Percentiles rank a stretch among this genome's conserved stretches.
phyloP scores from a whole-genome alignment of 1,140 invertebrate genomes.

The Radopholus similis region DNA sequence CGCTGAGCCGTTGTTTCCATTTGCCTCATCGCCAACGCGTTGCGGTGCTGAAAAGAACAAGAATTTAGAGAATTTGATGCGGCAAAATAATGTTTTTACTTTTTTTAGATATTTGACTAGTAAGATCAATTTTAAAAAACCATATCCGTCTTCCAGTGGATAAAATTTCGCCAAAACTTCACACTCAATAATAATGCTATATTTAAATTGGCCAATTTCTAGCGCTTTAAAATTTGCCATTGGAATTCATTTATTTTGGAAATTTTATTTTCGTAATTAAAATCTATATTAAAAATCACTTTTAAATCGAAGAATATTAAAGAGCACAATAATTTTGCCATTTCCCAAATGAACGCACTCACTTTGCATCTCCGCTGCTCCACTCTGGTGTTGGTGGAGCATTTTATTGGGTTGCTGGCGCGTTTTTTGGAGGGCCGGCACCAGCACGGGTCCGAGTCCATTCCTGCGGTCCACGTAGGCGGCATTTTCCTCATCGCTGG shows the following conservation, averaged over 20 bases:
- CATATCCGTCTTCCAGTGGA: too few relatives aligned
- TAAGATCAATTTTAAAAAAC: too few relatives aligned
- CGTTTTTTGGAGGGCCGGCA: slow-evolving; percentile 39
- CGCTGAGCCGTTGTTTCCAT: not conserved
- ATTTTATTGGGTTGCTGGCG: too few relatives aligned
- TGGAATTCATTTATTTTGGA: not conserved
- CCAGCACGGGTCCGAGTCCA: slow-evolving; percentile 39
- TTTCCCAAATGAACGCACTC: too few relatives aligned
- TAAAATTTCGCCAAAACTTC: too few relatives aligned
- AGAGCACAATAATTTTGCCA: too few relatives aligned
- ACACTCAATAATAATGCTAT: too few relatives aligned
- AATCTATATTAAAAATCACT: too few relatives aligned
- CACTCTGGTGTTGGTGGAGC: too few relatives aligned
- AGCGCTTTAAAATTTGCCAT: not conserved
- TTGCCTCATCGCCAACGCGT: not conserved
- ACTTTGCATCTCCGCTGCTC: too few relatives aligned
- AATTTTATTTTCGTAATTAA: slow-evolving; percentile 21
- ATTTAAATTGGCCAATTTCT: too few relatives aligned
- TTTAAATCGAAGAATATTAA: too few relatives aligned
- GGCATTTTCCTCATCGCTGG: slow-evolving; percentile 51
- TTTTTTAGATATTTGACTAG: slow-evolving; percentile 11
- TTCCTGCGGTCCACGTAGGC: slow-evolving; percentile 46
- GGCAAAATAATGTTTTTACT: slow-evolving; percentile 26
- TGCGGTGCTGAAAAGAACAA: slow-evolving; percentile 1
- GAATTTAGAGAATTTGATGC: slow-evolving; percentile 14